Base-by-base conservation (phyloP, 2,888 invertebrate genomes). In the Metacarcinus magister region DNA sequence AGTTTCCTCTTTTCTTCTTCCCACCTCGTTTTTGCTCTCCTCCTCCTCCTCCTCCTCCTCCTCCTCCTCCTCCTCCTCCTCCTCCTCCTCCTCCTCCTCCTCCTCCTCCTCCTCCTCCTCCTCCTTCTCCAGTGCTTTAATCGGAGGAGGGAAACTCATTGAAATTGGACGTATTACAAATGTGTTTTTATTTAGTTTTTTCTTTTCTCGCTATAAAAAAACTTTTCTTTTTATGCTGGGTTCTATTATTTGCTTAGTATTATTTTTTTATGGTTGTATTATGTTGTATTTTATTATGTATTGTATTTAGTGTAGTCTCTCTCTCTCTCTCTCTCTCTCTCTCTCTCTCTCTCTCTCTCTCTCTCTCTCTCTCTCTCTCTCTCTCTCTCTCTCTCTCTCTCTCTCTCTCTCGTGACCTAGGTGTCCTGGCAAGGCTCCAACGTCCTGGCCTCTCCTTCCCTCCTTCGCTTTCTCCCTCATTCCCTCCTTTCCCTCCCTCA, bases 281-380 rank as follows among this genome's bases (percentile, higher is more conserved):
- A 23, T 8, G 23, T 16, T 23, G 5, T 67, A 5, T 67, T n/a
- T n/a, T 5, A 1, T 23, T 67, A 19, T 16, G 23, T 67, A 19
- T 67, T 67, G 4, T 67, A 19, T 67, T n/a, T 67, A 19, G n/a
- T n/a, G 23, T n/a, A 19, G 5, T 48, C 48, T 48, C 48, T 48
- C 48, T 60, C 60, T 46, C 60, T 60, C 67, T 67, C n/a, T 67
- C n/a, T n/a, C 67, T 67, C 67, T 67, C 67, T 67, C 67, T 67
- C 67, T 67, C 67, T 67, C 67, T 67, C 67, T 67, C 67, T 67
- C 67, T 67, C 54, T 67, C 67, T 67, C 67, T 67, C 67, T 67
- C 67, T 67, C 67, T 67, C 67, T 67, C 67, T 67, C 67, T 67
- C 67, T 67, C 67, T 67, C 67, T 67, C 67, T 67, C 67, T 67